Conservation (phyloP, 2,888 invertebrate species). For the Rutpela maculata region DNA sequence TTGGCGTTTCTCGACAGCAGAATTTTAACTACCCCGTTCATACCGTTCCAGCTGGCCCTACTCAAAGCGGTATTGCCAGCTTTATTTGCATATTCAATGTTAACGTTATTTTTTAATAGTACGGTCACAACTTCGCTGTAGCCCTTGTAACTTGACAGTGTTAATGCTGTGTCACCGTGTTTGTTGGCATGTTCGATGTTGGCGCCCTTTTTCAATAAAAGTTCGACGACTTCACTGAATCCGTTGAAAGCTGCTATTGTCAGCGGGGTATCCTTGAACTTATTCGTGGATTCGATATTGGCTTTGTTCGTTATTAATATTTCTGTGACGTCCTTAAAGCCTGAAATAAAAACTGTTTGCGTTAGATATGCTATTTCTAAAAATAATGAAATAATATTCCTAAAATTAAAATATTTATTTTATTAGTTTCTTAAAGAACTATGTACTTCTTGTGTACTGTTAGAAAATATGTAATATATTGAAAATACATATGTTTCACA, state of each 20-base stretch:
- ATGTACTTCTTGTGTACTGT: too few species aligned
- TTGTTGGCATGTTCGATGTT: slow-evolving; percentile 23
- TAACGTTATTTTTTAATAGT: background rate
- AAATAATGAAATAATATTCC: too few species aligned
- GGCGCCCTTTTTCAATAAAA: slow-evolving; percentile 1
- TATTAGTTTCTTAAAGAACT: too few species aligned
- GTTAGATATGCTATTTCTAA: too few species aligned
- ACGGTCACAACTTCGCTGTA: background rate
- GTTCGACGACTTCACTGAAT: slow-evolving; percentile 18
- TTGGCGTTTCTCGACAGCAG: slow-evolving; percentile 17
- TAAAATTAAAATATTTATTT: too few species aligned
- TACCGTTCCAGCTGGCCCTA: slow-evolving; percentile 30
- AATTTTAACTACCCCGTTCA: slow-evolving; percentile 13
- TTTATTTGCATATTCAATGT: slow-evolving; percentile 31
- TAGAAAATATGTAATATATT: too few species aligned
- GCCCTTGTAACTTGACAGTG: slow-evolving; percentile 22
- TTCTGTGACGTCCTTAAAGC: slow-evolving; percentile 21
- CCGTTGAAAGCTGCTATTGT: slow-evolving; percentile 25
- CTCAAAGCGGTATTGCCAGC: slow-evolving; percentile 8
- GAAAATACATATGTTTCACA: too few species aligned
- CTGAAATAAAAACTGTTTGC: background rate
- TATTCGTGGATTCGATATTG: slow-evolving; percentile 23
- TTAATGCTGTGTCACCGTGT: slow-evolving; percentile 20
- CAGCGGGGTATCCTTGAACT: slow-evolving; percentile 20
- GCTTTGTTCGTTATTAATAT: slow-evolving; percentile 4